Evolutionary conservation across 2,888 invertebrate genomes (phyloP).

Genomic region (Oxyteleia sp.): DNA sequence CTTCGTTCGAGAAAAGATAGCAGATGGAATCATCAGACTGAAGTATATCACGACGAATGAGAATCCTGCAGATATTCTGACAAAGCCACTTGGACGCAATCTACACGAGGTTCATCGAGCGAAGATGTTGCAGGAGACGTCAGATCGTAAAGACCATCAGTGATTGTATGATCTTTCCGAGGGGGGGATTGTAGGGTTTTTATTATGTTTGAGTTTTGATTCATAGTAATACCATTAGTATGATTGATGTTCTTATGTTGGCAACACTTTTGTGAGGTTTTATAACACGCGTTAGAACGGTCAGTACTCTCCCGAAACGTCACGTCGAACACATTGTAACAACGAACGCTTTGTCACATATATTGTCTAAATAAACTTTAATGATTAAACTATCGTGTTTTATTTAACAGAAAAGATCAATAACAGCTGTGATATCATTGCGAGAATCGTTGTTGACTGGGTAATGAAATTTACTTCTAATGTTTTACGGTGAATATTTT

Average conservation of each 20-base stretch:
- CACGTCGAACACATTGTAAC: no score
- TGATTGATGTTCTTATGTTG: conserved; percentile 16
- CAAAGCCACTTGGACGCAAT: conserved; percentile 30
- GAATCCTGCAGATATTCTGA: conserved; percentile 44
- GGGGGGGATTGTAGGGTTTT: conserved; percentile 45
- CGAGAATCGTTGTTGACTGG: no score
- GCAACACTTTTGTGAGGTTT: conserved; percentile 4
- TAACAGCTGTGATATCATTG: no score
- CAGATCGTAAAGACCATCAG: conserved; percentile 22
- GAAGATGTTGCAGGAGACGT: conserved; percentile 21
- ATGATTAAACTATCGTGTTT: no score
- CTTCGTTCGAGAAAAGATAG: conserved; percentile 44
- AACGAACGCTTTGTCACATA: no score
- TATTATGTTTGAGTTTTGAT: conserved; percentile 7
- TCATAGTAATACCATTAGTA: neutral
- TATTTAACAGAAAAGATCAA: no score
- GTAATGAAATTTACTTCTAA: no score
- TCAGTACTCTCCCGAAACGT: no score
- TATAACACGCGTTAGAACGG: no score
- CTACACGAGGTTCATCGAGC: conserved; percentile 38
- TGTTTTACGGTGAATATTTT: no score
- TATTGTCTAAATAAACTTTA: no score
- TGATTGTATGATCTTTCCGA: conserved; percentile 37
- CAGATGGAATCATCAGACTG: conserved; percentile 23
- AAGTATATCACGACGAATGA: conserved; percentile 34